These are phyloP conservation scores for Cyphomyrus discorhynchus DNA, from an alignment of 2,113 vertebrate genomes.

Conservation along the genomic window DNA sequence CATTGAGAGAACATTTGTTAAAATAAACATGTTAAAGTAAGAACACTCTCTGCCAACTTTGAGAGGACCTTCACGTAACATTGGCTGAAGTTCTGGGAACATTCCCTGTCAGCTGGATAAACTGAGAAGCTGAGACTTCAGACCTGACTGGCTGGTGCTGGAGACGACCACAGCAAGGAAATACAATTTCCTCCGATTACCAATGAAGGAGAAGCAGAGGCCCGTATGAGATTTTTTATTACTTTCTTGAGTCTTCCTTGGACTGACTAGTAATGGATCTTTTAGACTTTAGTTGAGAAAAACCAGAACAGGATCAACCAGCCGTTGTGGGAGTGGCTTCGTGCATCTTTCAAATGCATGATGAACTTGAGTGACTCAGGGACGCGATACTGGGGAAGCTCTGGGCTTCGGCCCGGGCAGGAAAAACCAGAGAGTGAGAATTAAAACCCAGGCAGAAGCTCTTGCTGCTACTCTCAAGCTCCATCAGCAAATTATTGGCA, in stretches of 20 bases:
- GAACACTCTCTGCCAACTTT: not conserved
- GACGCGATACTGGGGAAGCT: not conserved
- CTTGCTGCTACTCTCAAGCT: not conserved
- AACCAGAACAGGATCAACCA: not conserved
- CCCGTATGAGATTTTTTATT: not conserved
- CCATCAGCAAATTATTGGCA: not conserved
- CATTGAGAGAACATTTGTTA: not conserved
- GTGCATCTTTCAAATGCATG: not conserved
- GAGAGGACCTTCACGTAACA: not conserved
- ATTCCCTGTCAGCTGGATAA: not conserved
- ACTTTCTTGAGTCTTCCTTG: not conserved
- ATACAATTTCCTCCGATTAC: not conserved
- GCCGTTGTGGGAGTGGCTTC: not conserved
- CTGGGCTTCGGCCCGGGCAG: not conserved
- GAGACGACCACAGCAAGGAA: not conserved
- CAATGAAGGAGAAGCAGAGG: not conserved
- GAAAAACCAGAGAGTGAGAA: not conserved
- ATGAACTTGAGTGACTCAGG: not conserved
- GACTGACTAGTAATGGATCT: not conserved
- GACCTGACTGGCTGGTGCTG: not conserved
- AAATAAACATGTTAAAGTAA: not conserved
- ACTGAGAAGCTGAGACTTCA: not conserved
- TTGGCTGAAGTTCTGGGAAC: not conserved
- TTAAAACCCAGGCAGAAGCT: not conserved
- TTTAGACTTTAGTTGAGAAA: not conserved